Conservation (phyloP, 2,113 vertebrate genomes). For the Pipa parva region DNA sequence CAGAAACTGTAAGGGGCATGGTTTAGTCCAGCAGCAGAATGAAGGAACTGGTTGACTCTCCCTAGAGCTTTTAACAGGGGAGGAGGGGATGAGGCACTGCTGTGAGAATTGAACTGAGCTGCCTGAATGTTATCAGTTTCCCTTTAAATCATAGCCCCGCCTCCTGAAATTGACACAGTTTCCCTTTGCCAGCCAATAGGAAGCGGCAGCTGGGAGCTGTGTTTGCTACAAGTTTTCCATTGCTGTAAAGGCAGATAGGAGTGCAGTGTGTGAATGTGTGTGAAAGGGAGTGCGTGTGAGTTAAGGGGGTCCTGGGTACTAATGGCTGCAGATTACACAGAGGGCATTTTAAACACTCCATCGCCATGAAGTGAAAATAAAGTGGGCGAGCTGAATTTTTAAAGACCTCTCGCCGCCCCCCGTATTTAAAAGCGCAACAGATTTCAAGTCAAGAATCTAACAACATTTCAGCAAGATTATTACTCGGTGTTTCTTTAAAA, state of each 20-base stretch:
- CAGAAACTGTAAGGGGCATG: too few relatives aligned
- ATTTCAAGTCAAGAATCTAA: slow-evolving; percentile 14
- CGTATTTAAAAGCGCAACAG: not conserved
- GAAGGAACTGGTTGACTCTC: not conserved
- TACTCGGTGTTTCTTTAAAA: slow-evolving; percentile 23
- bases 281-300: slow-evolving; percentile 2
- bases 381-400: not conserved
- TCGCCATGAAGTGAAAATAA: not conserved
- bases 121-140: slow-evolving; percentile 33
- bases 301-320: not conserved
- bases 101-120: not conserved
- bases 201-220: slow-evolving; percentile 26
- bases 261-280: slow-evolving; percentile 17
- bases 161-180: slow-evolving; percentile 44
- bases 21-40: too few relatives aligned
- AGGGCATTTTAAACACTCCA: not conserved
- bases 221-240: slow-evolving; percentile 49
- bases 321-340: not conserved
- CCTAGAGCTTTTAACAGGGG: slow-evolving; percentile 3
- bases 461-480: slow-evolving; percentile 36
- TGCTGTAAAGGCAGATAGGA: not conserved
- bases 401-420: not conserved
- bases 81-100: not conserved
- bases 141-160: slow-evolving; percentile 55
- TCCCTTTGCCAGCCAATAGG: slow-evolving; percentile 45